A percentile compares a stretch with the other conserved stretches of the same genome.
Conservation (phyloP, 1,140 invertebrate species). For the Latrodectus geometricus region DNA sequence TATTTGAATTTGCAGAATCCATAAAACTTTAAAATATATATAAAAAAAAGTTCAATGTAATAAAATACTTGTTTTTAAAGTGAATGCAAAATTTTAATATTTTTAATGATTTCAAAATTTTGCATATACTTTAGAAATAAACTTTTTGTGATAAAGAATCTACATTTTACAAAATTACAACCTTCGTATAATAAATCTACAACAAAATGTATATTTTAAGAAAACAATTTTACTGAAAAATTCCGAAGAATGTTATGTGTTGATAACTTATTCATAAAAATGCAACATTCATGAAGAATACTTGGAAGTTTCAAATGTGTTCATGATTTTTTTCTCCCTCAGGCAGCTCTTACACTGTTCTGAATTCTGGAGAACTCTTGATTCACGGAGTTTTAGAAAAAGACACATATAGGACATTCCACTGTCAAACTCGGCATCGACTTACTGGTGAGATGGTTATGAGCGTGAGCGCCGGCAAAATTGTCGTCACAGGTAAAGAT, state of each 20-base stretch:
- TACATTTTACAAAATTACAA: too few species aligned
- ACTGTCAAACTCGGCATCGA: constrained; percentile 52
- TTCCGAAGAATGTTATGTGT: not conserved
- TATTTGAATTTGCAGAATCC: too few species aligned
- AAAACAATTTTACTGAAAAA: not conserved
- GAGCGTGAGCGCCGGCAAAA: constrained; percentile 46
- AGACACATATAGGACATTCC: constrained; percentile 47
- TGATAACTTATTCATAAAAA: not conserved
- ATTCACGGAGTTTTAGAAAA: constrained; percentile 35
- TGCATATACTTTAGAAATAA: too few species aligned
- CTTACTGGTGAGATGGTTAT: constrained; percentile 50
- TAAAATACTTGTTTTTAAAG: too few species aligned
- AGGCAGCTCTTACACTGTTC: constrained; percentile 58
- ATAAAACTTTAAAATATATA: too few species aligned
- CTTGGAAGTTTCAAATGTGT: not conserved
- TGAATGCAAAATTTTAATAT: too few species aligned
- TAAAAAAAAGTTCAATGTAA: too few species aligned
- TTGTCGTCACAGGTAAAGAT: constrained; percentile 59
- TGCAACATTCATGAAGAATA: not conserved
- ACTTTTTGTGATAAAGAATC: too few species aligned
- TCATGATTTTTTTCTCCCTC: constrained; percentile 2
- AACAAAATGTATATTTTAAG: too few species aligned
- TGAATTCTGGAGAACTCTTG: constrained; percentile 58
- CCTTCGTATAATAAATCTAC: too few species aligned
- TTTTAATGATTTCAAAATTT: too few species aligned